Percentiles rank a stretch among this genome's conserved stretches.
Conservation (phyloP, 2,113 vertebrate species). For the Copsychus sechellarum region DNA sequence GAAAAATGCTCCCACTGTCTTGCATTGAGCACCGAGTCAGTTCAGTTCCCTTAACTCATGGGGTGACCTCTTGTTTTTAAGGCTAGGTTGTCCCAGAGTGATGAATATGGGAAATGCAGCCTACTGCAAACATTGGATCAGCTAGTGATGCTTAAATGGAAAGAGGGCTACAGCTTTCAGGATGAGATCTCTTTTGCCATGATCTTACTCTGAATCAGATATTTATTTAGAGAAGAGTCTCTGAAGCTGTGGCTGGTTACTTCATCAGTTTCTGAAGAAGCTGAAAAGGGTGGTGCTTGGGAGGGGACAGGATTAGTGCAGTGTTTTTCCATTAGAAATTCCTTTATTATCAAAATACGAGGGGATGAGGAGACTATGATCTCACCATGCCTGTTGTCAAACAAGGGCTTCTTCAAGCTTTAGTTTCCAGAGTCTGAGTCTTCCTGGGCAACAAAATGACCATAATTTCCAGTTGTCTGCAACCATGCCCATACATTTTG, state of each 20-base stretch:
- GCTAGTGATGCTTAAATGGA: not conserved
- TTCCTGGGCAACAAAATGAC: not conserved
- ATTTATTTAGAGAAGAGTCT: not conserved
- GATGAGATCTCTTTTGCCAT: slow-evolving; percentile 52
- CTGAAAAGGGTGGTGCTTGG: slow-evolving; percentile 7
- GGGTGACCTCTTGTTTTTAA: not conserved
- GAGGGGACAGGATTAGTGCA: not conserved
- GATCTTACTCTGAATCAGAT: slow-evolving; percentile 47
- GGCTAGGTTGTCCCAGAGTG: not conserved
- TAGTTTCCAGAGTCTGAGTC: not conserved
- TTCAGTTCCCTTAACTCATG: not conserved
- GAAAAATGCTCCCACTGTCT: not conserved
- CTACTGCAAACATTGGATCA: not conserved
- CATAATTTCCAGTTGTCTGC: rapidly evolving
- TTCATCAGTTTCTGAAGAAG: slow-evolving; percentile 10
- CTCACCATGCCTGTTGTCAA: not conserved
- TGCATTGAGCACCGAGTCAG: not conserved
- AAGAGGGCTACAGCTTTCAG: not conserved
- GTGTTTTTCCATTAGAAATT: not conserved
- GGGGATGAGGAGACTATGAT: not conserved
- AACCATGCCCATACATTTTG: not conserved
- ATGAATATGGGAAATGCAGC: not conserved
- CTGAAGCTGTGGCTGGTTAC: not conserved
- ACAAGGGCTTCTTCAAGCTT: not conserved
- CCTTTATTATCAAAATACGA: not conserved